Percentiles rank a stretch among this genome's conserved stretches.
phyloP scores from a whole-genome alignment of 1,140 invertebrate genomes.

The Stenopsyche tienmushanensis region DNA sequence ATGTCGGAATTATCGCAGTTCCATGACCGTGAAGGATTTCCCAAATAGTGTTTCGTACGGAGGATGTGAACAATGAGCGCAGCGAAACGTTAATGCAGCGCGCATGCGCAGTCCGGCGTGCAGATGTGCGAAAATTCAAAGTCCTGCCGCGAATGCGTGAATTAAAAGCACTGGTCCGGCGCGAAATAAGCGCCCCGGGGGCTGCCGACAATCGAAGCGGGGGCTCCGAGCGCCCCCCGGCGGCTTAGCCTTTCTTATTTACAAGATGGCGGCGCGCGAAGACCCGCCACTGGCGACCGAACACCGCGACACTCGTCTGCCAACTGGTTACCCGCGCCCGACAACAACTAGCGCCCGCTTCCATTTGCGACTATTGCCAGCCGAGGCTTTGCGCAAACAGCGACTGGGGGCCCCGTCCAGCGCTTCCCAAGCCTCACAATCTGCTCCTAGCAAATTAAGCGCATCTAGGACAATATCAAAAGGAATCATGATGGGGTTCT shows the following conservation, averaged over 20 bases:
- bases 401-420: too few species aligned
- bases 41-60: too few species aligned
- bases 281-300: not conserved
- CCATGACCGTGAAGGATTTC: too few species aligned
- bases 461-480: too few species aligned
- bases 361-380: not conserved
- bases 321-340: not conserved
- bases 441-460: too few species aligned
- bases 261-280: not conserved
- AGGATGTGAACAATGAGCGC: conserved; percentile 2
- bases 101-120: not conserved
- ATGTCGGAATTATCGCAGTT: too few species aligned
- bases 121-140: not conserved
- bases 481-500: too few species aligned
- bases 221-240: not conserved
- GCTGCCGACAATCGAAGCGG: too few species aligned
- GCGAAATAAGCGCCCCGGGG: not conserved
- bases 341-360: not conserved
- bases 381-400: not conserved
- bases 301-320: not conserved
- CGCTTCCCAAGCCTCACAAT: too few species aligned
- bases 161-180: not conserved
- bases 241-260: not conserved
- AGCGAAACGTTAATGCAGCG: too few species aligned
- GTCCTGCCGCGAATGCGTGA: not conserved